Evolutionary conservation across 1,140 invertebrate genomes (phyloP).

Genomic region (Drosophila pallidifrons): DNA sequence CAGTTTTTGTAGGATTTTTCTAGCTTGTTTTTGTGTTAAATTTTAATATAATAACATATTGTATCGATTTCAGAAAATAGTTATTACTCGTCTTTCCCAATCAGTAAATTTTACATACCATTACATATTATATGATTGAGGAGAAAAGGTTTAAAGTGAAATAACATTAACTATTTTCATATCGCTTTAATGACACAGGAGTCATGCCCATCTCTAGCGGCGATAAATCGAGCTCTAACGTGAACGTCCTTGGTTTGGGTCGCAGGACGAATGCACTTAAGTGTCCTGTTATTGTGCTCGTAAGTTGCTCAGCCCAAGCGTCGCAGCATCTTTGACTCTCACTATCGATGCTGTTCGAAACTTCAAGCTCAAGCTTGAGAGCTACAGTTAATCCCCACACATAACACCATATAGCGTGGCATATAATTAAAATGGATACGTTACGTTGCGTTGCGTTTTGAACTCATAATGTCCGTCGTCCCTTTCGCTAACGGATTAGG

Average conservation of each 20-base stretch:
- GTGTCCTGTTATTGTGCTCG: conserved; percentile 37
- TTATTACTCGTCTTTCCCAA: no score
- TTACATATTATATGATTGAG: no score
- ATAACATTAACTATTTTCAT: not conserved
- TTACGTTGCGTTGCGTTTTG: conserved; percentile 18
- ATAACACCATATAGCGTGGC: conserved; percentile 14
- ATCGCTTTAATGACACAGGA: not conserved
- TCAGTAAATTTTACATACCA: no score
- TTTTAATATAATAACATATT: no score
- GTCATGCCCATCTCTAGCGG: conserved; percentile 7
- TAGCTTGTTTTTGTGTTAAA: no score
- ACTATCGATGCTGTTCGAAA: not conserved
- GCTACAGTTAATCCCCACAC: conserved; percentile 26
- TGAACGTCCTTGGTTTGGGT: conserved; percentile 18
- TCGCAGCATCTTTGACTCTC: not conserved
- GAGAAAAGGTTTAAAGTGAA: no score
- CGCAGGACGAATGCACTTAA: conserved; percentile 27
- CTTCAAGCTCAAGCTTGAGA: conserved; percentile 29
- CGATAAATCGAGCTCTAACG: conserved; percentile 7
- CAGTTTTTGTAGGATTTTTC: no score
- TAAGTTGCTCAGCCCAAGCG: not conserved
- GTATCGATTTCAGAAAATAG: no score
- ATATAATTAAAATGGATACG: conserved; percentile 43
- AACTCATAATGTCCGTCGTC: not conserved
- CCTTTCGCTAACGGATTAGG: conserved; percentile 21